Evolutionary conservation across 2,113 vertebrate species (phyloP).

Genomic region (Pteronura brasiliensis): DNA sequence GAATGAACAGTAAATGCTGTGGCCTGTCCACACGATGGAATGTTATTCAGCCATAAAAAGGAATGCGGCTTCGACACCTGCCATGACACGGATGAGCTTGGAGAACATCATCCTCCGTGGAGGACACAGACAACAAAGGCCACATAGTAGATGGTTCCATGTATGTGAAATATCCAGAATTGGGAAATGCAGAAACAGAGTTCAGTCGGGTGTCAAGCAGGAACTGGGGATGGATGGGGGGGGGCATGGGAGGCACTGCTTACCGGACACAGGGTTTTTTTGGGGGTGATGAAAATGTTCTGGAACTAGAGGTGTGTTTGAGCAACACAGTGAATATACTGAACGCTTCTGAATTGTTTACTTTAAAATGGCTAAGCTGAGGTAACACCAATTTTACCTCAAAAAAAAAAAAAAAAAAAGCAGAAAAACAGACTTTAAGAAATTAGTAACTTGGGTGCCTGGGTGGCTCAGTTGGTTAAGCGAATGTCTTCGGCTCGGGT

Average conservation of each 20-base stretch:
- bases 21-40: not conserved
- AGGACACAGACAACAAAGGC: not conserved
- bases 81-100: not conserved
- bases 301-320: not conserved
- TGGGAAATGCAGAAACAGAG: not conserved
- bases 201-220: not conserved
- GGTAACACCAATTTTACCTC: not conserved
- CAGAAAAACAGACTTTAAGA: not conserved
- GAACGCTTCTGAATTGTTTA: not conserved
- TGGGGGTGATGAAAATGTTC: not conserved
- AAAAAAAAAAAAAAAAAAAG: no score
- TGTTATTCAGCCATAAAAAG: not conserved
- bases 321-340: not conserved
- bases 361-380: conserved; percentile 33
- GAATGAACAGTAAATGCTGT: not conserved
- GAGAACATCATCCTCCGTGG: not conserved
- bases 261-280: not conserved
- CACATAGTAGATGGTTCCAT: not conserved
- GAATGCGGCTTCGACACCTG: not conserved
- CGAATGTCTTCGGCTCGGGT: no score
- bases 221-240: not conserved
- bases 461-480: no score
- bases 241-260: not conserved
- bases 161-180: not conserved
- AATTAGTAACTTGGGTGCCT: not conserved